Base-by-base conservation (phyloP, 2,797 vertebrate species). In the Babyrousa celebensis region DNA sequence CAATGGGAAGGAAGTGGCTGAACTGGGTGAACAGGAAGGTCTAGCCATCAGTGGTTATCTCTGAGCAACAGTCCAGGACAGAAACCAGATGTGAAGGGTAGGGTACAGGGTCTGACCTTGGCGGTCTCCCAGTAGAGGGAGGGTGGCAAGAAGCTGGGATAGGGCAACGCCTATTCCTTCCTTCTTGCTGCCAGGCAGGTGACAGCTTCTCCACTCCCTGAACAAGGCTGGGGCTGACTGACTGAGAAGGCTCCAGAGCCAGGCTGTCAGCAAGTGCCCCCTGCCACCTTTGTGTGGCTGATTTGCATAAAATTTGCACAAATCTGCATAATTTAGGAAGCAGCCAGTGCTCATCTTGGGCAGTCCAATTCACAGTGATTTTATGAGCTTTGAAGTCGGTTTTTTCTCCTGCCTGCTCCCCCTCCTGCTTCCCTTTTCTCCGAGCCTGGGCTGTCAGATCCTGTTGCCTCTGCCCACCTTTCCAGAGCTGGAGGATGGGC, bases 241-340 rank as follows among this genome's bases (percentile, higher is more conserved):
- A 95, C 2, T 58, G 43, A 94, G 97, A 91, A 95, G 96, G 21
- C 85, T 97, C 80, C 85, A 14, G 85, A 96, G 85, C 96, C 94
- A 95, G 92, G 88, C 96, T 96, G 96, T 97, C 97, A 97, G 97
- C 62, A 56, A 96, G 75, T 97, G 97, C 95, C 94, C 97, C 94
- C 91, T 96, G 97, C 89, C 97, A 98, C 97, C 95, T 97, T 89
- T 78, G 71, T 0, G 1, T 85, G 54, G 58, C 62, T 91, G 29
- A 96, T 97, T 97, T 97, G 97, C 97, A 98, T 97, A 91, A 89
- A 27, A 97, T 98, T 96, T 98, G 83, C 97, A 97, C 60, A 97
- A 91, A 97, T 97, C 85, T 97, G 95, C 98, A 98, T 98, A 97
- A 96, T 97, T 97, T 97, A 97, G 97, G 94, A 94, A 95, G 63